phyloP scores from a whole-genome alignment of 2,888 invertebrate genomes.

The Epistrophe eligans region DNA sequence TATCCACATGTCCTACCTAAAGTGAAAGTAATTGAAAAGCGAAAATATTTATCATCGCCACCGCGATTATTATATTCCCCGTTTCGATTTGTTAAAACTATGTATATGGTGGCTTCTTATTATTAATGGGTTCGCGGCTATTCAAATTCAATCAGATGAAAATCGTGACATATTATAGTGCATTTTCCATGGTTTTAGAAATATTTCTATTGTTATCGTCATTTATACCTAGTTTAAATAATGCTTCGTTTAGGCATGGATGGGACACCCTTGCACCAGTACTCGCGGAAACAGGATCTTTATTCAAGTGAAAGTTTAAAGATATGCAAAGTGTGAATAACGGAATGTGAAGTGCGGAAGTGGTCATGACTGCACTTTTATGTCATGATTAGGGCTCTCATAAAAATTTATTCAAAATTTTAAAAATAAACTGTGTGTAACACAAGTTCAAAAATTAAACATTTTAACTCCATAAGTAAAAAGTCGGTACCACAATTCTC shows the following conservation, averaged over 20 bases:
- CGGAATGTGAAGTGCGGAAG: no score
- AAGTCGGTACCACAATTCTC: no score
- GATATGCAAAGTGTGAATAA: no score
- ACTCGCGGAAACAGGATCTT: no score
- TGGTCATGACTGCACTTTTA: no score
- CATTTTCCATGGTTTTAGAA: not conserved
- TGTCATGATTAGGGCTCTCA: no score
- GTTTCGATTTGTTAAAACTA: not conserved
- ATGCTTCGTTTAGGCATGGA: not conserved
- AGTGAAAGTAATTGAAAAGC: constrained; percentile 12
- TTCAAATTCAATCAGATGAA: constrained; percentile 17
- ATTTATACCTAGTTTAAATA: not conserved
- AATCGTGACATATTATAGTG: not conserved
- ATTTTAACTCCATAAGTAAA: no score
- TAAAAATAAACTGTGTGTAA: no score
- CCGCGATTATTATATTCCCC: not conserved
- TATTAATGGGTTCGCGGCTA: constrained; percentile 12
- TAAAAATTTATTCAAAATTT: no score
- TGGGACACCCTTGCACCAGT: no score
- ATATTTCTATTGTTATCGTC: not conserved
- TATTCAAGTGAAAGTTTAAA: no score
- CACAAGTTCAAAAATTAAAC: no score
- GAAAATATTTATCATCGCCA: not conserved
- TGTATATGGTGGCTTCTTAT: not conserved
- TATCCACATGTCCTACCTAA: not conserved